phyloP scores from a whole-genome alignment of 1,140 invertebrate genomes.

The Macrobrachium rosenbergii region DNA sequence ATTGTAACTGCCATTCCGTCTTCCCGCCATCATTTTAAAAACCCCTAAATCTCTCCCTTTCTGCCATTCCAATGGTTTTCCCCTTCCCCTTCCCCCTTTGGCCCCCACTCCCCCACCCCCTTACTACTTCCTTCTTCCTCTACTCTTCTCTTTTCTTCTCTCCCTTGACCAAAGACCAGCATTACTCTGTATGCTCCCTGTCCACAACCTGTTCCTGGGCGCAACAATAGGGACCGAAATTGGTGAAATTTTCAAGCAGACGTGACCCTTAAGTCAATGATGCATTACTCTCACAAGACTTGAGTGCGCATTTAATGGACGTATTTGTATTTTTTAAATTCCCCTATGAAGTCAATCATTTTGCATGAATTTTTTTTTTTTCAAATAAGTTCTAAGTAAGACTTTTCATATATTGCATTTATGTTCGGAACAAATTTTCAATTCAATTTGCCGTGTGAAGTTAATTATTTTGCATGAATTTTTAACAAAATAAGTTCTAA shows the following conservation, averaged over 20 bases:
- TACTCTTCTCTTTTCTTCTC: not conserved
- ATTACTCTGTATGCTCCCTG: not conserved
- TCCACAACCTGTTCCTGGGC: constrained; percentile 7
- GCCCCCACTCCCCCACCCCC: not conserved
- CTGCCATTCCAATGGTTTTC: not conserved
- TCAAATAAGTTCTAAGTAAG: too few relatives aligned
- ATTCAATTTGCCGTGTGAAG: too few relatives aligned
- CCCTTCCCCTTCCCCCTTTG: not conserved
- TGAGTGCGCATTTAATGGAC: too few relatives aligned
- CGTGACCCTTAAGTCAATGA: constrained; percentile 36
- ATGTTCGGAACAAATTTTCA: too few relatives aligned
- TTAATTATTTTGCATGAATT: too few relatives aligned
- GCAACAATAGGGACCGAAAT: constrained; percentile 39
- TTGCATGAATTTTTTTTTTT: too few relatives aligned
- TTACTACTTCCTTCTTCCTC: not conserved
- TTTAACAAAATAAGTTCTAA: too few relatives aligned
- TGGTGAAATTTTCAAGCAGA: constrained; percentile 44
- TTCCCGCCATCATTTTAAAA: too few relatives aligned
- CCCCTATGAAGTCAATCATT: too few relatives aligned
- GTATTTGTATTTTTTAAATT: too few relatives aligned
- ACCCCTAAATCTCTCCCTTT: not conserved
- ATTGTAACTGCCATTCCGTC: too few relatives aligned
- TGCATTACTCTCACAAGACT: not conserved
- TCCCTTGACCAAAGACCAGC: not conserved
- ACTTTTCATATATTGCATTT: too few relatives aligned